Base-by-base conservation (phyloP, 37 sponge, comb jelly and placozoan species). In the Ephydatia muelleri region DNA sequence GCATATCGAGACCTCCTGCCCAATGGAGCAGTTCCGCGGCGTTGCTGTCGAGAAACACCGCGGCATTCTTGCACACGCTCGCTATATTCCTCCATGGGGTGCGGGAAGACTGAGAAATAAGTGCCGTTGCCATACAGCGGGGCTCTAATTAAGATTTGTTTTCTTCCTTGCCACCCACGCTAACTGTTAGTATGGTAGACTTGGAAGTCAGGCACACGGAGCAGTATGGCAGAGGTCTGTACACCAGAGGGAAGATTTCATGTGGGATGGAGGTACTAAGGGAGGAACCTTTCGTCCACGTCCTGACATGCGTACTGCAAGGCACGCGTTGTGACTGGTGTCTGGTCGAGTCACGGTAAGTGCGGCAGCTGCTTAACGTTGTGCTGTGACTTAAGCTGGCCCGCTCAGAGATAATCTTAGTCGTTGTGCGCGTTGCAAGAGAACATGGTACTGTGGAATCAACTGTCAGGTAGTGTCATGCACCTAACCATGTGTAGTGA, bases 1-100 rank as follows among this genome's bases (percentile, higher is more conserved):
- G 39, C 28, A 82, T 38, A 65, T 77, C 71, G 38, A 84, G 31
- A 0, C 80, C 88, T 26, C 88, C 92, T 26, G 84, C 84, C 88
- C 88, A 91, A 70, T 91, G 92, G 37, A 87, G 83, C 31, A 91
- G 34, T 70, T 91, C 92, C 19, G 84, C 88, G 2, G 88, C 67
- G 25, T 73, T 40, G n/a, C 68, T 81, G 33, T 91, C 92, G 28
- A 91, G 36, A 67, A 87, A 82, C 37, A 91, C 75, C 30, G 78
- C 78, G 12, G 84, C 84, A 75, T 76, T 67, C 66, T 70, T 49
- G 27, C 75, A 87, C 43, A 81, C 66, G 14, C 31, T 25, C 23
- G 36, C 32, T 22, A 87, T 67, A 27, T 37, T 65, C 12, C 65
- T 74, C 87, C 87, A 87, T 11, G 75, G 64, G 33, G 32, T 71